Base-by-base conservation (phyloP, 2,797 vertebrate species). In the Adrianichthys oophorus region DNA sequence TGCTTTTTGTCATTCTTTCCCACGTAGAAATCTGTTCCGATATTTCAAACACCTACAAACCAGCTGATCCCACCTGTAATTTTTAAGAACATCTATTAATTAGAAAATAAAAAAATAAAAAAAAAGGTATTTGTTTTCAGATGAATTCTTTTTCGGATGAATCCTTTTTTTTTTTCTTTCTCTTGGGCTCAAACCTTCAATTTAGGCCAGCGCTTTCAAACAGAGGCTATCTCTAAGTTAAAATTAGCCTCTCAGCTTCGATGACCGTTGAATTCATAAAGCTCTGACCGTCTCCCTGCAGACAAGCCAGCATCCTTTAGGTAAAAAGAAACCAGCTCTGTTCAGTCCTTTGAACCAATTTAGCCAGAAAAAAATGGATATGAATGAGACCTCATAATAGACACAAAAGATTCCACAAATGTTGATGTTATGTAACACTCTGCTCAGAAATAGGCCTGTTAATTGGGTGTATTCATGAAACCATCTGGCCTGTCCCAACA, bases 221-320 rank as follows among this genome's bases (percentile, higher is more conserved):
- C 32, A 37, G 53, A 61, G 72, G 53, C 13, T 68, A 56, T 59
- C 23, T 62, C 45, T 29, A 2, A 45, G 55, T 74, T 87, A 85
- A 85, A 84, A 82, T 85, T 87, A 86, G 80, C 51, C 68, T 74
- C 80, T 84, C 78, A 62, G 78, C 75, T 41, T 48, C 58, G 78
- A 84, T 76, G 78, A 74, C 69, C 72, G 67, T 74, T 76, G 74
- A 83, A 79, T 83, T 76, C 71, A 81, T 76, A 79, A 78, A 76
- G 68, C 76, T 37, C 18, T 2, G 41, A 56, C 59, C 5, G 15
- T 55, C 72, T 70, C 65, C 65, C 78, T 74, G 63, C n/a, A 66
- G 61, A 59, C 1, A 19, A 26, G 18, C 70, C 43, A 0, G 62
- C 47, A 47, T 44, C 66, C 62, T 52, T 56, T 24, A 51, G 45